Percentiles rank a stretch among this genome's conserved stretches.
These are phyloP conservation scores for Gymnosoma rotundatum DNA, from an alignment of 2,888 invertebrate genomes.

Conservation along the genomic window DNA sequence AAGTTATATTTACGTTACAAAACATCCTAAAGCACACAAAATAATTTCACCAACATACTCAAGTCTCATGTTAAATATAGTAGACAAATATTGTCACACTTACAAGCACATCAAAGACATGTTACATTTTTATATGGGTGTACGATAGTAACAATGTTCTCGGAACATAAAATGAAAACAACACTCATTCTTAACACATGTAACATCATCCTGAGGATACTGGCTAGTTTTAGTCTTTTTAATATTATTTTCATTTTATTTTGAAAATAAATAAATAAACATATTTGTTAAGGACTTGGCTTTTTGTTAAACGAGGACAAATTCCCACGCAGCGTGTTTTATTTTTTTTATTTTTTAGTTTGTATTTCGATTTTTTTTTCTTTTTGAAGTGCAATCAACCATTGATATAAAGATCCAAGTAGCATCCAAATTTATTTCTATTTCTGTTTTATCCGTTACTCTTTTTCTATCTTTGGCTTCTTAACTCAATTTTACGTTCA, in stretches of 20 bases:
- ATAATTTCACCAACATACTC: slow-evolving; percentile 29
- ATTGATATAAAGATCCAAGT: slow-evolving; percentile 20
- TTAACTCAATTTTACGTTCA: slow-evolving; percentile 51
- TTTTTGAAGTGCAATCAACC: slow-evolving; percentile 18
- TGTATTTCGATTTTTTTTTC: slow-evolving; percentile 10
- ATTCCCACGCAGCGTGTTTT: slow-evolving; percentile 29
- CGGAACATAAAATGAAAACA: neutral
- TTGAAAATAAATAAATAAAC: slow-evolving; percentile 44
- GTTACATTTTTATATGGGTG: neutral
- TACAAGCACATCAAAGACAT: slow-evolving; percentile 11
- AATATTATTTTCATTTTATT: slow-evolving; percentile 34
- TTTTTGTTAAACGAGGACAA: slow-evolving; percentile 59
- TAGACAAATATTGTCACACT: slow-evolving; percentile 1
- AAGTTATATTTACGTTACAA: slow-evolving; percentile 37
- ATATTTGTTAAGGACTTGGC: slow-evolving; percentile 58
- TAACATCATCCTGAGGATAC: slow-evolving; percentile 38
- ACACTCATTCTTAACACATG: slow-evolving; percentile 13
- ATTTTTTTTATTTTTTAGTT: neutral
- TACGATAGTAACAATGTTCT: too few species aligned
- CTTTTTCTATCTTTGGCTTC: slow-evolving; percentile 57
- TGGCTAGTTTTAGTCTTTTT: slow-evolving; percentile 27
- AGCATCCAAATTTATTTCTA: slow-evolving; percentile 45
- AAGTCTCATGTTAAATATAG: neutral
- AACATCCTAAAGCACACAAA: slow-evolving; percentile 57
- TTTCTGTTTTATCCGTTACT: slow-evolving; percentile 12